Conservation (phyloP, 2,113 vertebrate species). For the Turnix velox region DNA sequence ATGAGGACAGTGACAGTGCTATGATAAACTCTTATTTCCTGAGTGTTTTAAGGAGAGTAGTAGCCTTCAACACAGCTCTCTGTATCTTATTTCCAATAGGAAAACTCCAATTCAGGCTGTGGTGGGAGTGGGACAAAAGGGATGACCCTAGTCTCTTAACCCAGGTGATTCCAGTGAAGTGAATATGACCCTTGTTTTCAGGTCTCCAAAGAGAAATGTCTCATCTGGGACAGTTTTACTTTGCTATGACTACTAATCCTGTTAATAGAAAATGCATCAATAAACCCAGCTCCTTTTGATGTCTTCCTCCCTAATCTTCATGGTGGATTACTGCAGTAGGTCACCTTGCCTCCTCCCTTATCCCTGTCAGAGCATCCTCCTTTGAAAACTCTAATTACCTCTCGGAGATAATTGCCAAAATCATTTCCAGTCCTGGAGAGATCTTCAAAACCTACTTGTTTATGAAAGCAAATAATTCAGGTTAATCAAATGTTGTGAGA, state of each 20-base stretch:
- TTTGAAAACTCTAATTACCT: slow-evolving; percentile 63
- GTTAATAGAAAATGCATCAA: slow-evolving; percentile 40
- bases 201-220: neutral
- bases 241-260: slow-evolving; percentile 32
- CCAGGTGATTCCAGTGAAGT: neutral
- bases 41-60: neutral
- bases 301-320: slow-evolving; percentile 8
- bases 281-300: slow-evolving; percentile 38
- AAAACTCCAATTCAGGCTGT: neutral
- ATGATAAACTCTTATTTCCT: neutral
- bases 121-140: neutral
- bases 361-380: slow-evolving; percentile 3
- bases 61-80: neutral
- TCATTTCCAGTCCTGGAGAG: slow-evolving; percentile 47
- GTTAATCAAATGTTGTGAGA: slow-evolving; percentile 33
- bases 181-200: neutral
- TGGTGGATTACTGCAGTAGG: slow-evolving; percentile 31
- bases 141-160: neutral
- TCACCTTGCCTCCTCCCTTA: slow-evolving; percentile 47
- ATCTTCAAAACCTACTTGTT: slow-evolving; percentile 60
- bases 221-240: neutral
- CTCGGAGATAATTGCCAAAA: slow-evolving; percentile 62
- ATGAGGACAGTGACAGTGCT: neutral
- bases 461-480: slow-evolving; percentile 57
- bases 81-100: neutral